Evolutionary conservation across 2,888 invertebrate genomes (phyloP).

Genomic region (Lingula anatina): DNA sequence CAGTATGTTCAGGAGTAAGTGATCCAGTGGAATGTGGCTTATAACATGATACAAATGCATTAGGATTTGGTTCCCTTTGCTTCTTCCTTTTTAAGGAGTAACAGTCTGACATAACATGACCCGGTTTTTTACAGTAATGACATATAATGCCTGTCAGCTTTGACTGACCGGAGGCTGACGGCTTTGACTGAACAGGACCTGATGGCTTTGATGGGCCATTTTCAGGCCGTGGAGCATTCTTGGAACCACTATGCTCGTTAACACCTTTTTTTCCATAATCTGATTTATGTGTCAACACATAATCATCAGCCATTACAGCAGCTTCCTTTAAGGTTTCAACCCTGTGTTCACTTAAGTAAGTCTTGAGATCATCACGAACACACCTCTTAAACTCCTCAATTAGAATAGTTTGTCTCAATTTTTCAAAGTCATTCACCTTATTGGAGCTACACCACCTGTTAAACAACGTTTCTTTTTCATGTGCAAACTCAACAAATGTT

Average conservation of each 20-base stretch:
- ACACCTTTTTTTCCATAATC: conserved; percentile 9
- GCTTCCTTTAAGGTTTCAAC: conserved; percentile 3
- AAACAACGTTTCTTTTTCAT: conserved; percentile 10
- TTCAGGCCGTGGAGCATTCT: too few species aligned
- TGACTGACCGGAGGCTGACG: too few species aligned
- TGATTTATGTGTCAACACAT: conserved; percentile 6
- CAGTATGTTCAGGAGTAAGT: too few species aligned
- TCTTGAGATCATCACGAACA: conserved; percentile 5
- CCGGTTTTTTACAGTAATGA: conserved; percentile 7
- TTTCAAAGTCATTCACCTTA: conserved; percentile 3
- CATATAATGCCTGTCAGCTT: too few species aligned
- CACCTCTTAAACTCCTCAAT: conserved; percentile 7
- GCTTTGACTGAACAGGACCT: too few species aligned
- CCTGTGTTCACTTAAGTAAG: conserved; percentile 7
- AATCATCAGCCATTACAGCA: conserved; percentile 9
- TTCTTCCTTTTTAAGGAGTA: conserved; percentile 7
- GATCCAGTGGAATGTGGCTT: too few species aligned
- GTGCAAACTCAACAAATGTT: conserved; percentile 14
- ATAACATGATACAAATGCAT: too few species aligned
- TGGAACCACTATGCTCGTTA: too few species aligned
- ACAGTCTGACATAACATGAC: conserved; percentile 10
- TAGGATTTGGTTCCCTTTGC: too few species aligned
- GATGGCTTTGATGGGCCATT: too few species aligned
- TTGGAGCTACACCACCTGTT: conserved; percentile 7
- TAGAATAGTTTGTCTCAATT: conserved; percentile 3